These are phyloP conservation scores for Rhagonycha fulva DNA, from an alignment of 2,888 invertebrate genomes.

Conservation along the genomic window DNA sequence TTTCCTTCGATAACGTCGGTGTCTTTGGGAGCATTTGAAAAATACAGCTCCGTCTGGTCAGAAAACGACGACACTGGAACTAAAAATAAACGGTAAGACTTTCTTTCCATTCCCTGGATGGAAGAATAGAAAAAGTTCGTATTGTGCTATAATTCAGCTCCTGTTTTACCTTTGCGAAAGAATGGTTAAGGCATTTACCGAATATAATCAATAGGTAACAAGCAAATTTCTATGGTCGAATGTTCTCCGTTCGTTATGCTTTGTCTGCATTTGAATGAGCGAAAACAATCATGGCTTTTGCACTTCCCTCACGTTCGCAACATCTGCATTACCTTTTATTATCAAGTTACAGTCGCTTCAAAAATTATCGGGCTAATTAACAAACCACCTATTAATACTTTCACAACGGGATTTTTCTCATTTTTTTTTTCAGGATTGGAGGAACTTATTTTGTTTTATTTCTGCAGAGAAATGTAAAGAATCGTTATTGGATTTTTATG, in stretches of 20 bases:
- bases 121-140: neutral
- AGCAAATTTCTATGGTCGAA: constrained; percentile 40
- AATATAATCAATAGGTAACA: constrained; percentile 39
- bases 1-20: constrained; percentile 49
- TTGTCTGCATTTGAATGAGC: constrained; percentile 39
- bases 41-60: constrained; percentile 48
- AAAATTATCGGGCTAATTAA: constrained; percentile 1
- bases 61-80: constrained; percentile 36
- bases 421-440: no score
- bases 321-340: constrained; percentile 32
- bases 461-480: no score
- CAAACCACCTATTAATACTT: neutral
- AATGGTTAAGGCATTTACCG: constrained; percentile 11
- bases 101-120: no score
- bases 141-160: neutral
- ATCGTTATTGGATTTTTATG: no score
- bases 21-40: constrained; percentile 50
- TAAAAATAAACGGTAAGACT: neutral
- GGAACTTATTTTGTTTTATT: no score
- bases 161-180: neutral
- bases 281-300: constrained; percentile 31
- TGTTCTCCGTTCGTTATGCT: constrained; percentile 32
- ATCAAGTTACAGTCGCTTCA: constrained; percentile 1
- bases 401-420: neutral
- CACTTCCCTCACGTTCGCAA: constrained; percentile 30